phyloP scores from a whole-genome alignment of 2,888 invertebrate genomes.

The Apamea crenata region DNA sequence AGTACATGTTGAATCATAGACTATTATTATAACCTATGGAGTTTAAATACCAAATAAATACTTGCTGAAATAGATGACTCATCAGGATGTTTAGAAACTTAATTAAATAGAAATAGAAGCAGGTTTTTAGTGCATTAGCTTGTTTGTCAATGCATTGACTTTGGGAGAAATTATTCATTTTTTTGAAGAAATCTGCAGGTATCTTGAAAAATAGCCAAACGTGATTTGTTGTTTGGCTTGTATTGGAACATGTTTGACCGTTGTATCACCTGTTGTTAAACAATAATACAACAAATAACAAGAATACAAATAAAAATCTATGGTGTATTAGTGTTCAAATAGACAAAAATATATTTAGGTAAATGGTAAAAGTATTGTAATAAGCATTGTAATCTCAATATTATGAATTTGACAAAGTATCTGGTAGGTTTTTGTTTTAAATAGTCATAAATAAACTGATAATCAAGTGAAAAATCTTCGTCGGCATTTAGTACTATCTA shows the following conservation, averaged over 20 bases:
- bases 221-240: background rate
- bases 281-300: background rate
- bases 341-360: background rate
- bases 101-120: background rate
- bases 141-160: constrained; percentile 3
- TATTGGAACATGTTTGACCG: accelerated
- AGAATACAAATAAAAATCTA: background rate
- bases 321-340: background rate
- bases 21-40: background rate
- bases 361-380: background rate
- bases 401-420: background rate
- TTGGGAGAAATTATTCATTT: background rate
- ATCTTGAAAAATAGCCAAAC: background rate
- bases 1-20: constrained; percentile 40
- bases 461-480: constrained; percentile 27
- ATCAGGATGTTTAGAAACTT: constrained; percentile 23
- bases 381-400: background rate
- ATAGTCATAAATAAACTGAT: constrained; percentile 40
- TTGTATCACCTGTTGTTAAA: constrained; percentile 1
- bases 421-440: background rate
- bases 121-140: constrained; percentile 3
- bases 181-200: constrained; percentile 14
- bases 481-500: constrained; percentile 37
- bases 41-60: constrained; percentile 3
- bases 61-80: constrained; percentile 28